These are phyloP conservation scores for Reticulitermes speratus DNA, from an alignment of 1,140 invertebrate genomes.

Conservation along the genomic window DNA sequence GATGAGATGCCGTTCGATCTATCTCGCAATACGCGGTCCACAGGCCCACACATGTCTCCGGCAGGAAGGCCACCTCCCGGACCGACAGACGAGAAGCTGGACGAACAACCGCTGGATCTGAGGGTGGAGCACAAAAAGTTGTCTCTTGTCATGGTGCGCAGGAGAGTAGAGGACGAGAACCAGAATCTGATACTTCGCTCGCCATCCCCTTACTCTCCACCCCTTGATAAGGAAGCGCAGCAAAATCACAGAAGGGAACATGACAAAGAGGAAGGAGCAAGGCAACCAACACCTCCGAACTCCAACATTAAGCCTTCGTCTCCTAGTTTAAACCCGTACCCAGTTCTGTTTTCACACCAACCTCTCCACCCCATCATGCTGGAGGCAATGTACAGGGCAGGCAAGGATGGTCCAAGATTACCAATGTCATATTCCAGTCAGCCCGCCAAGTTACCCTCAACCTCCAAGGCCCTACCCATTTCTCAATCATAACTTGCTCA, in stretches of 20 bases:
- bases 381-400: constrained; percentile 68
- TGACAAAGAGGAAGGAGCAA: background rate
- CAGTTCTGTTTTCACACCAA: constrained; percentile 57
- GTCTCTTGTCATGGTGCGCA: constrained; percentile 42
- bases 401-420: constrained; percentile 50
- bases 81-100: constrained; percentile 49
- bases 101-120: constrained; percentile 79
- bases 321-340: constrained; percentile 30
- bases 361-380: constrained; percentile 65
- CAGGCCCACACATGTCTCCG: constrained; percentile 37
- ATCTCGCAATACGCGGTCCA: constrained; percentile 48
- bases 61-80: constrained; percentile 48
- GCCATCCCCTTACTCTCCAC: constrained; percentile 45
- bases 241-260: background rate
- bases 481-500: constrained; percentile 45
- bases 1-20: constrained; percentile 60
- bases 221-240: background rate
- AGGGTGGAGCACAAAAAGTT: constrained; percentile 77
- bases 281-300: constrained; percentile 1
- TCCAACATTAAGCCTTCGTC: background rate
- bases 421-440: constrained; percentile 50
- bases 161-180: constrained; percentile 71
- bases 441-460: constrained; percentile 42
- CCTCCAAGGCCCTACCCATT: constrained; percentile 45
- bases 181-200: constrained; percentile 61